phyloP scores from a whole-genome alignment of 2,888 invertebrate genomes.

The Trypoxylon attenuatum region DNA sequence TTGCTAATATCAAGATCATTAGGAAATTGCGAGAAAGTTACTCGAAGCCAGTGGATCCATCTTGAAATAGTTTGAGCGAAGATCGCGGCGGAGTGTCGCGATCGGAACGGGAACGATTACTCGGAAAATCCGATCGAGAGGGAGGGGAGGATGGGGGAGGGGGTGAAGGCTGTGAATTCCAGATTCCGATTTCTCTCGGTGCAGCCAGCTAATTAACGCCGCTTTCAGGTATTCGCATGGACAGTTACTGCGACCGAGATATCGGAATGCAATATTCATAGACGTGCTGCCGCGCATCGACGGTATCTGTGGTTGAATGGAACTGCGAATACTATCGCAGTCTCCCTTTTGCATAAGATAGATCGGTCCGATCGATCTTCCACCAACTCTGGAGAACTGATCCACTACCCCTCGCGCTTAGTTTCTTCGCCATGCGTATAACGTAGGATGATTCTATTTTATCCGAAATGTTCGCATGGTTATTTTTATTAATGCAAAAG shows the following conservation, averaged over 20 bases:
- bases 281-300: conserved; percentile 12
- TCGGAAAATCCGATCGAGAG: conserved; percentile 2
- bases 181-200: conserved; percentile 43
- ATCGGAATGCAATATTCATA: conserved; percentile 64
- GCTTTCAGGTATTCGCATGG: conserved; percentile 41
- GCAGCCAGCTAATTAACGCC: conserved; percentile 59
- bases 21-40: no score
- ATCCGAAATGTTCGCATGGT: no score
- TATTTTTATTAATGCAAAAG: no score
- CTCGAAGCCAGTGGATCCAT: no score
- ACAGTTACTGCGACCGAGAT: conserved; percentile 42
- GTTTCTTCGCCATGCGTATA: no score
- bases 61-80: no score
- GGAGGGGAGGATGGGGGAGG: background rate
- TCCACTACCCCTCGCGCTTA: no score
- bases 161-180: conserved; percentile 24
- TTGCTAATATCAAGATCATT: no score
- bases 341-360: no score
- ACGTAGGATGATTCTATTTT: no score
- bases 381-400: no score
- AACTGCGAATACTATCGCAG: no score
- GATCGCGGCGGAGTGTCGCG: background rate
- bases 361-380: background rate
- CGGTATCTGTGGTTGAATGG: background rate
- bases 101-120: background rate